Evolutionary conservation across 2,888 invertebrate genomes (phyloP).

Genomic region (Stenichneumon culpator): DNA sequence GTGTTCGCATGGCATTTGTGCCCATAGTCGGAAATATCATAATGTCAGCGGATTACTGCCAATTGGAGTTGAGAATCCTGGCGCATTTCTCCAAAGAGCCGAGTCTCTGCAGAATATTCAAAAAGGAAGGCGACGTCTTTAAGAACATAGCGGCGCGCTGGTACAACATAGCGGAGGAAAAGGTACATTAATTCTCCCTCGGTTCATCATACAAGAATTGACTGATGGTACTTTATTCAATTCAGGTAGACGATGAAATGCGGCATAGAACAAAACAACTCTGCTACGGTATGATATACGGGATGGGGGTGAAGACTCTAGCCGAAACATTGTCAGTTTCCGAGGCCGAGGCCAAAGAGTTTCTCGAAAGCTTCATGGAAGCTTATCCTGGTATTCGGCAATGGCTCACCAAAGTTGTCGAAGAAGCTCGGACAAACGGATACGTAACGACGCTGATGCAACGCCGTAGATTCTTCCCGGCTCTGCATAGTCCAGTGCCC

Average conservation of each 20-base stretch:
- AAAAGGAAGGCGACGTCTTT: constrained; percentile 91
- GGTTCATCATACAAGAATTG: constrained; percentile 7
- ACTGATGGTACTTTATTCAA: constrained; percentile 22
- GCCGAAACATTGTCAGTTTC: constrained; percentile 92
- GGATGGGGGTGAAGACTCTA: constrained; percentile 95
- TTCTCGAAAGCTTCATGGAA: constrained; percentile 93
- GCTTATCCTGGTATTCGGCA: constrained; percentile 90
- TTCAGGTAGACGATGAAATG: constrained; percentile 90
- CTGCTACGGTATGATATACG: constrained; percentile 98
- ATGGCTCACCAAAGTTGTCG: constrained; percentile 88
- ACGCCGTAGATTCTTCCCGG: constrained; percentile 92
- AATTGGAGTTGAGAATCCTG: constrained; percentile 96
- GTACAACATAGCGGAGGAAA: constrained; percentile 89
- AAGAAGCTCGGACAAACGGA: constrained; percentile 89
- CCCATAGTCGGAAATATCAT: constrained; percentile 88
- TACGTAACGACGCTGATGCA: constrained; percentile 94
- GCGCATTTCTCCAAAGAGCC: constrained; percentile 95
- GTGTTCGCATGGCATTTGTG: constrained; percentile 89
- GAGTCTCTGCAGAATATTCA: constrained; percentile 89
- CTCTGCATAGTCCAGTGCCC: constrained; percentile 88
- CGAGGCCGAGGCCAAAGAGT: constrained; percentile 92
- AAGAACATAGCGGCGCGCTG: constrained; percentile 94
- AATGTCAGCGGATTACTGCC: constrained; percentile 98
- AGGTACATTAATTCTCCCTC: constrained; percentile 84
- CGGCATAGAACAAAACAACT: constrained; percentile 96